Conservation (phyloP, 2,797 vertebrate species). For the Gymnoscopelus microlampas region DNA sequence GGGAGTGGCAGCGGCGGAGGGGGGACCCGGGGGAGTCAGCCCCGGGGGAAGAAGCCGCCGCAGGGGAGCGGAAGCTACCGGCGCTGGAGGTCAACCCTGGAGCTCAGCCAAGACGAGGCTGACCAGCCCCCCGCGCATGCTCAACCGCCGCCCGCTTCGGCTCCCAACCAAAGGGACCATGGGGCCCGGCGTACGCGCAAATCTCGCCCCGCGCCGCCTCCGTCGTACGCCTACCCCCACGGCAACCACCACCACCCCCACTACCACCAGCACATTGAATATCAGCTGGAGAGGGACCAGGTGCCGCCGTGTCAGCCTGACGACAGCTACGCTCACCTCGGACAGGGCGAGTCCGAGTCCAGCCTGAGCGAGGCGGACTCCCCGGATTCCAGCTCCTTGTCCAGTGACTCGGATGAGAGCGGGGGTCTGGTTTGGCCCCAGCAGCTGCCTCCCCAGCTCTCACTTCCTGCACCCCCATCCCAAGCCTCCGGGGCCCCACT, state of each 20-base stretch:
- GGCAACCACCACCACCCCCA: constrained; percentile 51
- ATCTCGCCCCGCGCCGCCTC: constrained; percentile 46
- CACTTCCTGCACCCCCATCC: constrained; percentile 63
- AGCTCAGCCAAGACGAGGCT: constrained; percentile 84
- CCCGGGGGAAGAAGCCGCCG: constrained; percentile 67
- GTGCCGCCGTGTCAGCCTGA: constrained; percentile 56
- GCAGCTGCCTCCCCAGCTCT: constrained; percentile 83
- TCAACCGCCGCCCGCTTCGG: constrained; percentile 26
- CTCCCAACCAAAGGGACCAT: constrained; percentile 51
- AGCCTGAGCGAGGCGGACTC: constrained; percentile 86
- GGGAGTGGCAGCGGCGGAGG: constrained; percentile 58
- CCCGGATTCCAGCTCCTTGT: constrained; percentile 83
- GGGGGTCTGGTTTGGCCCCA: constrained; percentile 89
- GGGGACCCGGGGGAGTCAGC: constrained; percentile 58
- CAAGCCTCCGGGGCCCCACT: constrained; percentile 62
- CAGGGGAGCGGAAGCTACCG: constrained; percentile 56
- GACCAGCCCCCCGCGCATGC: constrained; percentile 49
- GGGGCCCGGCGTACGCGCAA: constrained; percentile 59
- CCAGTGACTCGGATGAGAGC: constrained; percentile 88
- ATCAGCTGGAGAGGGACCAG: constrained; percentile 65
- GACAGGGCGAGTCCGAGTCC: constrained; percentile 83
- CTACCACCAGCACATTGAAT: constrained; percentile 63
- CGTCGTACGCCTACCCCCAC: constrained; percentile 52
- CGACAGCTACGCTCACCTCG: constrained; percentile 56
- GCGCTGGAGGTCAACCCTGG: constrained; percentile 83